Evolutionary conservation across 2,797 vertebrate genomes (phyloP).

Genomic region (Typhlichthys subterraneus): DNA sequence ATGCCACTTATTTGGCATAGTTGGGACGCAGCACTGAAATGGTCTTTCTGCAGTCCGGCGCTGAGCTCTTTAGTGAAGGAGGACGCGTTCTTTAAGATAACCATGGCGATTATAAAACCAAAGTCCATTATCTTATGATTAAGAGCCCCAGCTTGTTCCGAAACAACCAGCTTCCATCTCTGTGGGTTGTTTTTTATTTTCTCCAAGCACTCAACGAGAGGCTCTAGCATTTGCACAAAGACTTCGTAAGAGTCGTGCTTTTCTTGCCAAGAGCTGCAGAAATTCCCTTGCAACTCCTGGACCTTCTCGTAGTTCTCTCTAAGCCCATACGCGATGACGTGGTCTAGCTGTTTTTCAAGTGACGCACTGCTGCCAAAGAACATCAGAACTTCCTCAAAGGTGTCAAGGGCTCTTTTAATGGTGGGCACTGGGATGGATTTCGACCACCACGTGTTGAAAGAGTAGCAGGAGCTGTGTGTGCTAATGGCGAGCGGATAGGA

Average conservation of each 20-base stretch:
- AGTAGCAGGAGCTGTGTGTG: constrained; percentile 82
- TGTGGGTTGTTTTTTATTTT: constrained; percentile 78
- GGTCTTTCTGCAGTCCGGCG: constrained; percentile 81
- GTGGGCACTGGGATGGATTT: constrained; percentile 79
- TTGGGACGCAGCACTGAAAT: constrained; percentile 81
- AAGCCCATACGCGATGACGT: constrained; percentile 77
- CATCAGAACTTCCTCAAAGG: constrained; percentile 77
- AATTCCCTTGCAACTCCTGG: constrained; percentile 79
- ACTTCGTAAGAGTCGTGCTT: constrained; percentile 83
- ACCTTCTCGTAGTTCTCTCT: constrained; percentile 83
- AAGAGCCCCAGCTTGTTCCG: constrained; percentile 71
- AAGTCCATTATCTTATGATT: constrained; percentile 77
- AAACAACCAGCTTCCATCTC: constrained; percentile 69
- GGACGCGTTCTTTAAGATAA: constrained; percentile 79
- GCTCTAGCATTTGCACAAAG: constrained; percentile 83
- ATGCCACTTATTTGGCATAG: constrained; percentile 83
- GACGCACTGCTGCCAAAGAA: constrained; percentile 74
- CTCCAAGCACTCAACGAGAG: constrained; percentile 78
- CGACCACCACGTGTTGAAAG: constrained; percentile 85
- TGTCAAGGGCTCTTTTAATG: constrained; percentile 77
- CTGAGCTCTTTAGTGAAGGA: constrained; percentile 83
- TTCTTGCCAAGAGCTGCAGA: constrained; percentile 78
- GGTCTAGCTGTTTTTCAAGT: constrained; percentile 80
- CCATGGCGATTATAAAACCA: constrained; percentile 82
- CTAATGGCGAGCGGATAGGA: constrained; percentile 82